These are phyloP conservation scores for Hipparchia semele DNA, from an alignment of 2,888 invertebrate genomes.

Conservation along the genomic window DNA sequence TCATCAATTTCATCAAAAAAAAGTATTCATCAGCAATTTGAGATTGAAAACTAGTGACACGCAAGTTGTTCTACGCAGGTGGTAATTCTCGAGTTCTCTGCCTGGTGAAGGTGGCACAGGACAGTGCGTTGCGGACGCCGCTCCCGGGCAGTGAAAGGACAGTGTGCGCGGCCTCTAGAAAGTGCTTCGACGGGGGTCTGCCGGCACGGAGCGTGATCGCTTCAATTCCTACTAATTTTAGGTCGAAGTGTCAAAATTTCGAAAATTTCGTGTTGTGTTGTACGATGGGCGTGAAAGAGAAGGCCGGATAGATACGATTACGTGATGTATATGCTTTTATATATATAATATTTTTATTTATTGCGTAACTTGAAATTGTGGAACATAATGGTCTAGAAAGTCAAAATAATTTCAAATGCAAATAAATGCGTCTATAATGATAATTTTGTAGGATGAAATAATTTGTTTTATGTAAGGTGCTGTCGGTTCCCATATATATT, in stretches of 20 bases:
- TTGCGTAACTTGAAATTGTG: slow-evolving; percentile 4
- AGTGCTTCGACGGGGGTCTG: slow-evolving; percentile 74
- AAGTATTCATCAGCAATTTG: too few species aligned
- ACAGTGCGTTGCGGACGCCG: slow-evolving; percentile 43
- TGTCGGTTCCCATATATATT: background rate
- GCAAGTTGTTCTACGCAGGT: slow-evolving; percentile 47
- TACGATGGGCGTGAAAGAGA: slow-evolving; percentile 2
- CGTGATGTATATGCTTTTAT: slow-evolving; percentile 7
- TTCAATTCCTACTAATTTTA: slow-evolving; percentile 71
- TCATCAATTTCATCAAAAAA: too few species aligned
- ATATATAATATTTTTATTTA: slow-evolving; percentile 10
- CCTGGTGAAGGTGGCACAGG: slow-evolving; percentile 49
- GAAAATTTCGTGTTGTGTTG: slow-evolving; percentile 15
- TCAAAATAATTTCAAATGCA: background rate
- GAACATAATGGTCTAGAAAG: background rate
- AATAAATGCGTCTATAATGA: too few species aligned
- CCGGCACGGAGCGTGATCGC: slow-evolving; percentile 42
- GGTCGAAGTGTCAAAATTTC: slow-evolving; percentile 54
- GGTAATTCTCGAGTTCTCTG: slow-evolving; percentile 52
- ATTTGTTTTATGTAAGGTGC: too few species aligned
- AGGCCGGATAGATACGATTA: slow-evolving; percentile 13
- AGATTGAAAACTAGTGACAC: too few species aligned
- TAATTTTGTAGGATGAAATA: too few species aligned
- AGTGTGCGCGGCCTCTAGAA: slow-evolving; percentile 64
- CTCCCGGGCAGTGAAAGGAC: slow-evolving; percentile 48